These are phyloP conservation scores for Ochropacha duplaris DNA, from an alignment of 2,888 invertebrate species.

Conservation along the genomic window DNA sequence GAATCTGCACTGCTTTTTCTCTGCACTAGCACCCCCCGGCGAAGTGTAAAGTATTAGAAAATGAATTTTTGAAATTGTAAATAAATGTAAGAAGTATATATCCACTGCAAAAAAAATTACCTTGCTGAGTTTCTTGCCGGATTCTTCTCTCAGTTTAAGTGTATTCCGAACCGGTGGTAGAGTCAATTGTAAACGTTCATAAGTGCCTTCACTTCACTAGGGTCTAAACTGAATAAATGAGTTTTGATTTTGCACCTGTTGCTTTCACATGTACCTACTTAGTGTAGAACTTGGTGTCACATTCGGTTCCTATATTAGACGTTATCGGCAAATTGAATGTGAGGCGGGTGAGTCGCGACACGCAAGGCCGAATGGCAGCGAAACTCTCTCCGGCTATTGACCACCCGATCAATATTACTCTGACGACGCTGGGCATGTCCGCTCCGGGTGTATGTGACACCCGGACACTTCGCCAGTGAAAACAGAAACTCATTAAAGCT, in stretches of 20 bases:
- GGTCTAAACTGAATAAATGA: no score
- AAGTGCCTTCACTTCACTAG: no score
- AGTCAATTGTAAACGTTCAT: no score
- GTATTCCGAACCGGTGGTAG: no score
- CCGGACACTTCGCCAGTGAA: conserved; percentile 55
- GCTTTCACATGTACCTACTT: conserved; percentile 74
- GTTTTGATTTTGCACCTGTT: conserved; percentile 69
- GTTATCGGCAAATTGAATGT: conserved; percentile 64
- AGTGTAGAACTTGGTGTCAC: conserved; percentile 39
- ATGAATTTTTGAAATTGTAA: no score
- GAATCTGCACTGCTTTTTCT: conserved; percentile 67
- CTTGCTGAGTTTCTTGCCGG: no score
- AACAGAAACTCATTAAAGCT: conserved; percentile 67
- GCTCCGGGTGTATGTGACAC: conserved; percentile 38
- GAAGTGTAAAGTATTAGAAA: no score
- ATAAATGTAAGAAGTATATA: no score
- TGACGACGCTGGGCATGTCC: conserved; percentile 42
- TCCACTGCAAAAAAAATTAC: no score
- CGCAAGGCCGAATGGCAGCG: conserved; percentile 40
- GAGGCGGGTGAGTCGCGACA: conserved; percentile 34
- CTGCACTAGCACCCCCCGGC: no score
- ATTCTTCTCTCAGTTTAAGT: no score
- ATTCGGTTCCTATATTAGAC: conserved; percentile 50
- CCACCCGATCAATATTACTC: conserved; percentile 61
- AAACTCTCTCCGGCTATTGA: conserved; percentile 61